phyloP scores from a whole-genome alignment of 2,113 vertebrate genomes.

The Tyrannus savana region DNA sequence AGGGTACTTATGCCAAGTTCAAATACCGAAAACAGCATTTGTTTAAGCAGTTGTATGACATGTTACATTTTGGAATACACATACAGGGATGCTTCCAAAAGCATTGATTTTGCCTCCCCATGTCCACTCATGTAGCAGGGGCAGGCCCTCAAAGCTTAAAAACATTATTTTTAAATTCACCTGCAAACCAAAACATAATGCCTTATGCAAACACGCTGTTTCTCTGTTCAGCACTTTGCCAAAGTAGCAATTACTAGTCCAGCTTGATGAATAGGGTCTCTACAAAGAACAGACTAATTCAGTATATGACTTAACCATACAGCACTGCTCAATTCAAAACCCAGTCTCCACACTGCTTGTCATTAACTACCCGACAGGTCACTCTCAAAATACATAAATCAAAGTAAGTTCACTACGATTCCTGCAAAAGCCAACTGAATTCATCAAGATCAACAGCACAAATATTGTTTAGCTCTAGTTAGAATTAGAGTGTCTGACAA shows the following conservation, averaged over 20 bases:
- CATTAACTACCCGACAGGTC: neutral
- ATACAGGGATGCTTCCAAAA: neutral
- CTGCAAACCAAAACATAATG: neutral
- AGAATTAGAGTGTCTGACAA: neutral
- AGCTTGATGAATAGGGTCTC: neutral
- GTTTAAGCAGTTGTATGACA: neutral
- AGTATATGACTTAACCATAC: neutral
- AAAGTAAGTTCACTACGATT: neutral
- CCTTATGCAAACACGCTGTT: neutral
- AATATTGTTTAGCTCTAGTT: neutral
- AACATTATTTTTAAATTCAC: neutral
- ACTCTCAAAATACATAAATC: constrained; percentile 10
- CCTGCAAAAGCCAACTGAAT: neutral
- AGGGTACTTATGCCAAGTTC: neutral
- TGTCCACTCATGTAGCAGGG: neutral
- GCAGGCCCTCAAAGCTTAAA: neutral
- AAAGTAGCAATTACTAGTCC: neutral
- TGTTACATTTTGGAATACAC: neutral
- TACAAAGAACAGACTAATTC: neutral
- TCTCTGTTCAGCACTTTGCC: neutral
- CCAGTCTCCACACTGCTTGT: neutral
- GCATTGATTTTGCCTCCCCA: neutral
- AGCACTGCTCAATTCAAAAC: neutral
- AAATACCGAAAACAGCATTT: neutral
- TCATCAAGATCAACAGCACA: neutral